Evolutionary conservation across 2,888 invertebrate genomes (phyloP).

Genomic region (Salpingus planirostris): DNA sequence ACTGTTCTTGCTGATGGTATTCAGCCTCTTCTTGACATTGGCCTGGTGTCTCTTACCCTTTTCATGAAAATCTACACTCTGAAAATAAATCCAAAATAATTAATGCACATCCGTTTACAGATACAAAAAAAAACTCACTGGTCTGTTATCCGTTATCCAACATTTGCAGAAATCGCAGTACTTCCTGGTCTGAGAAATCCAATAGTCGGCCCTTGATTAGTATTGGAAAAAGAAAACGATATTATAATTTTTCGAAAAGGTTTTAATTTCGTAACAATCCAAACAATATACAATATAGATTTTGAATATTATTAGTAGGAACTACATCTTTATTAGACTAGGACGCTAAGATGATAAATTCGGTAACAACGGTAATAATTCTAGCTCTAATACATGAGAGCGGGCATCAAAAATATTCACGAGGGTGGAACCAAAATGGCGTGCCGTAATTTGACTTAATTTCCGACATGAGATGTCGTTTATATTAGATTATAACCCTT

Average conservation of each 20-base stretch:
- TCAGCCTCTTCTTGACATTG: conserved; percentile 79
- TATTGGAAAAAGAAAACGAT: neutral
- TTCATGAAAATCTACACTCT: conserved; percentile 93
- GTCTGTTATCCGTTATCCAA: conserved; percentile 96
- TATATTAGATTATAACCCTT: too few relatives aligned
- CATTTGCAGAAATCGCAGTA: conserved; percentile 98
- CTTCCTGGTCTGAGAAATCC: conserved; percentile 93
- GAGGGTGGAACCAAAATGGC: too few relatives aligned
- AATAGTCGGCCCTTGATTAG: conserved; percentile 76
- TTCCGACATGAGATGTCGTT: too few relatives aligned
- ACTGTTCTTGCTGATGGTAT: conserved; percentile 76
- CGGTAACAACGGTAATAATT: too few relatives aligned
- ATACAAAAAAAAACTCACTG: conserved; percentile 47
- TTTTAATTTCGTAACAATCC: conserved; percentile 1
- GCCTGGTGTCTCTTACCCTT: conserved; percentile 87
- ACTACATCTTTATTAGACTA: too few relatives aligned
- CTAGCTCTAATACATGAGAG: too few relatives aligned
- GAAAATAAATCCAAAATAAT: conserved; percentile 12
- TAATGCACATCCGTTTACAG: conserved; percentile 1
- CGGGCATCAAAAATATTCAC: too few relatives aligned
- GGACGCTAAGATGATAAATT: too few relatives aligned
- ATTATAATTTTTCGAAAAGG: neutral
- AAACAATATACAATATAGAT: conserved; percentile 1
- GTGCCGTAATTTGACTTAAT: too few relatives aligned
- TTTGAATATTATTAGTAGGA: conserved; percentile 1